Conservation (phyloP, 2,113 vertebrate species). For the Caranx ignobilis region DNA sequence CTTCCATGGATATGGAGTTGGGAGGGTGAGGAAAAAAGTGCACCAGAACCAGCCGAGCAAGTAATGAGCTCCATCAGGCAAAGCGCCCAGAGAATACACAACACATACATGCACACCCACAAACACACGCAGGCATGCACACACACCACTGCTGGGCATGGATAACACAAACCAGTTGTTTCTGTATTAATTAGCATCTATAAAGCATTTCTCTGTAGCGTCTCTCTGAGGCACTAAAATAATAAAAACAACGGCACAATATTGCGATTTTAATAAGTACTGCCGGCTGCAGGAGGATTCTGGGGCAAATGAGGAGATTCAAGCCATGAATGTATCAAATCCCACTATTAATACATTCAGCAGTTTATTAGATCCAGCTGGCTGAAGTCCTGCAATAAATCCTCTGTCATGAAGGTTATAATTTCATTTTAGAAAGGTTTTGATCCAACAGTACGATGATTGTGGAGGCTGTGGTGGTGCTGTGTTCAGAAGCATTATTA, state of each 20-base stretch:
- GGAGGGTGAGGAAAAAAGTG: constrained; percentile 30
- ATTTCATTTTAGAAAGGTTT: background rate
- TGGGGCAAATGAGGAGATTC: constrained; percentile 20
- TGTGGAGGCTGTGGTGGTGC: background rate
- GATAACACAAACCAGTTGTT: constrained; percentile 60
- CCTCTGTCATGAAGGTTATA: background rate
- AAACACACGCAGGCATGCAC: constrained; percentile 15
- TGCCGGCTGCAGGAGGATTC: constrained; percentile 13
- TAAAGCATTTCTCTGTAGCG: constrained; percentile 45
- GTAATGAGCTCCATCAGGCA: constrained; percentile 74
- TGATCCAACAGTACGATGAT: no score
- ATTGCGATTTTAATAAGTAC: constrained; percentile 34
- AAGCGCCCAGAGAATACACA: constrained; percentile 58
- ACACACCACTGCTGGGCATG: constrained; percentile 47
- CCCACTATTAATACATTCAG: background rate
- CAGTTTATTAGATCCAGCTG: background rate
- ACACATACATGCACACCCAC: constrained; percentile 32
- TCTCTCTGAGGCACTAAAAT: constrained; percentile 57
- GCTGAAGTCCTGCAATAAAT: background rate
- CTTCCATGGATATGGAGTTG: constrained; percentile 19
- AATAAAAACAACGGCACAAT: constrained; percentile 59
- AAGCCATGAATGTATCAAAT: constrained; percentile 37
- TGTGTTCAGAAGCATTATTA: no score
- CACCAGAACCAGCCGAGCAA: constrained; percentile 62
- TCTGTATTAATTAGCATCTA: constrained; percentile 75